phyloP scores from a whole-genome alignment of 2,113 vertebrate species.

The Cyphomyrus discorhynchus region DNA sequence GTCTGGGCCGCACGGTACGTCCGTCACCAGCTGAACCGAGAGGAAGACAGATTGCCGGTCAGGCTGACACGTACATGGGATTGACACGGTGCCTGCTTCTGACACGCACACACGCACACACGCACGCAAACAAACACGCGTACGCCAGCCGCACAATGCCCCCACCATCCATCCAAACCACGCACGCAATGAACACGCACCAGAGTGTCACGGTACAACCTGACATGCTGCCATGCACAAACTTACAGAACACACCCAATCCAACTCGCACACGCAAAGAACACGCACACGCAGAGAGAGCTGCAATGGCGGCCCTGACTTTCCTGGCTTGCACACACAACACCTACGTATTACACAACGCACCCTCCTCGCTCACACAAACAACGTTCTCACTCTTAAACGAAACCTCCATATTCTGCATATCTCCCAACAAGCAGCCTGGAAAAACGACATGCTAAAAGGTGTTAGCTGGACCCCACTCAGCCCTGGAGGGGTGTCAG shows the following conservation, averaged over 20 bases:
- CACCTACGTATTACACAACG: background rate
- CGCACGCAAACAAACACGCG: background rate
- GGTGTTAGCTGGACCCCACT: background rate
- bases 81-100: background rate
- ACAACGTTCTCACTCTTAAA: background rate
- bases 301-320: background rate
- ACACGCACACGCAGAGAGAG: background rate
- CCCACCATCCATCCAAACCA: background rate
- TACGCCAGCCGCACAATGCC: background rate
- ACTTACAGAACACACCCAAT: background rate
- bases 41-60: constrained; percentile 32
- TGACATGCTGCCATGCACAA: background rate
- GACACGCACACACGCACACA: background rate
- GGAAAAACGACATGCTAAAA: constrained; percentile 14
- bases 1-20: background rate
- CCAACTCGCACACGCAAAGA: background rate
- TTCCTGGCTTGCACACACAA: background rate
- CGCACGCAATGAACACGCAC: background rate
- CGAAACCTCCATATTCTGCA: background rate
- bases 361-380: background rate
- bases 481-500: constrained; percentile 7
- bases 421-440: constrained; percentile 39
- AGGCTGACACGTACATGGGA: background rate
- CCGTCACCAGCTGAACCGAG: constrained; percentile 25
- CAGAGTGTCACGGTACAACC: background rate